A percentile compares a stretch with the other conserved stretches of the same genome.
Conservation (phyloP, 92 coral and sea anemone genomes). For the Epizoanthus illoricatus region DNA sequence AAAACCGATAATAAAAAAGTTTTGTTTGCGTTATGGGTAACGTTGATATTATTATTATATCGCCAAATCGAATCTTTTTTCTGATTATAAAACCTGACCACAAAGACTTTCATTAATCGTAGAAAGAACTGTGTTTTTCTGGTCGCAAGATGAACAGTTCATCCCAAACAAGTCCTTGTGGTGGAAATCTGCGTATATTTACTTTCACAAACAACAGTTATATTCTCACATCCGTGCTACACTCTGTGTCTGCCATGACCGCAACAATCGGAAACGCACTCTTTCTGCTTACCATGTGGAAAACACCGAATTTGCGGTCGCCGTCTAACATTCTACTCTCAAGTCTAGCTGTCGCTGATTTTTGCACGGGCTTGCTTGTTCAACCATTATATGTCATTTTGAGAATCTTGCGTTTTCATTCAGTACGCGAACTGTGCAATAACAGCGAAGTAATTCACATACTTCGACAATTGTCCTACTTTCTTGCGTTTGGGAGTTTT, state of each 20-base stretch:
- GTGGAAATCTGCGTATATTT: too few relatives aligned
- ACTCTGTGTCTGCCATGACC: neutral
- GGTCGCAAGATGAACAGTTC: neutral
- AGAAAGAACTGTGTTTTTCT: neutral
- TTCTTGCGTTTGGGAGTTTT: neutral
- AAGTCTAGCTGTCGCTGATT: neutral
- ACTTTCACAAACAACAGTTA: neutral
- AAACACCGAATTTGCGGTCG: neutral
- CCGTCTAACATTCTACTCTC: constrained; percentile 11
- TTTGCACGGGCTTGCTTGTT: neutral
- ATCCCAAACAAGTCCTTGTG: too few relatives aligned
- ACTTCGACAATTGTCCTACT: too few relatives aligned
- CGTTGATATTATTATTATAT: too few relatives aligned
- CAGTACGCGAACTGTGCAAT: too few relatives aligned
- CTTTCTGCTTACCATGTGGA: constrained; percentile 6
- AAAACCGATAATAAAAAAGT: too few relatives aligned
- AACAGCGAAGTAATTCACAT: too few relatives aligned
- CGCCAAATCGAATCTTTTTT: too few relatives aligned
- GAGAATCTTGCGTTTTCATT: too few relatives aligned
- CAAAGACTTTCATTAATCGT: too few relatives aligned
- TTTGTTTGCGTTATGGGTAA: too few relatives aligned
- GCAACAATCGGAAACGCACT: neutral
- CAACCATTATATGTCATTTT: neutral
- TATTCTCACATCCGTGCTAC: neutral
- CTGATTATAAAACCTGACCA: too few relatives aligned